Evolutionary conservation across 2,113 vertebrate species (phyloP).

Genomic region (Amphilophus citrinellus): DNA sequence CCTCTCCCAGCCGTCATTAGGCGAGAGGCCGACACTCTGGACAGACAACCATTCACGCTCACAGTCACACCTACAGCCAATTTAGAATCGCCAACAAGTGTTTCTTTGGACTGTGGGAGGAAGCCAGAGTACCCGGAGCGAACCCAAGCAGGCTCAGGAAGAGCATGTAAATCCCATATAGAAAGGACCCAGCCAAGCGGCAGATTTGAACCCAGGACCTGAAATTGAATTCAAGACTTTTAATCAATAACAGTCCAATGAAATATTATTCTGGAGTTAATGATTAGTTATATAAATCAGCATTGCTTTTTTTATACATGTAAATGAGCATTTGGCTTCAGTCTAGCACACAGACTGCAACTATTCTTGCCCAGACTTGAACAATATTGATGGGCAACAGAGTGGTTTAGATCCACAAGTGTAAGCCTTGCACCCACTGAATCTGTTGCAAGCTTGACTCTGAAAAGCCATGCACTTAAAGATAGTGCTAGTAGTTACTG

Average conservation of each 20-base stretch:
- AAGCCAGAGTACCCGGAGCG: neutral
- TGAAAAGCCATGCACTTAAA: conserved; percentile 6
- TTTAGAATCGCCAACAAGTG: neutral
- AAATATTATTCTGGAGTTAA: neutral
- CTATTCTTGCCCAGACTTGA: neutral
- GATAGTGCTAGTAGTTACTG: conserved; percentile 12
- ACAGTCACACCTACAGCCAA: neutral
- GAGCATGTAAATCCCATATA: neutral
- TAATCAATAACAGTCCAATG: neutral
- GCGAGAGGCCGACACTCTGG: neutral
- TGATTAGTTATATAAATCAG: neutral
- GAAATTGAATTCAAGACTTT: neutral
- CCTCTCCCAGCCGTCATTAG: neutral
- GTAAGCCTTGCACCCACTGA: neutral
- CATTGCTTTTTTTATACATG: neutral
- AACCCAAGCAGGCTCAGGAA: neutral
- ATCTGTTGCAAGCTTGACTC: conserved; percentile 9
- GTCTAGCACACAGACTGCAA: neutral
- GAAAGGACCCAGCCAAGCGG: neutral
- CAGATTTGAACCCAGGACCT: neutral
- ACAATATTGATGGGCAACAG: neutral
- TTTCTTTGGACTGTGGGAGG: neutral
- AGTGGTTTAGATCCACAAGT: conserved; percentile 6
- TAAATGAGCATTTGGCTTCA: neutral
- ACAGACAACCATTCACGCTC: neutral